Base-by-base conservation (phyloP, 2,797 vertebrate genomes). In the Brachymystax lenok region DNA sequence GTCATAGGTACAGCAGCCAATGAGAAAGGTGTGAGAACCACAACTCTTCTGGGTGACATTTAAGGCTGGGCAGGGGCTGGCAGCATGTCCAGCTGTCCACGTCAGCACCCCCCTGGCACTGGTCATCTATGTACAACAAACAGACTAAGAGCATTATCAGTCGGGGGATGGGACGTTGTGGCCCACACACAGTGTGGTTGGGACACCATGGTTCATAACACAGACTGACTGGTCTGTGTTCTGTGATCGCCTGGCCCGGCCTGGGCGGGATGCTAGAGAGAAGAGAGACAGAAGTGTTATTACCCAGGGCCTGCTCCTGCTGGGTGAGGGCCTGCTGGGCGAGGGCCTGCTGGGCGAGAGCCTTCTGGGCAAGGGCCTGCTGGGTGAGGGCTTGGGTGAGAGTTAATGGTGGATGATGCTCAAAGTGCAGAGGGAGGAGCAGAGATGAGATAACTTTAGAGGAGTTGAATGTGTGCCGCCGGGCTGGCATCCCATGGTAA, bases 131-230 rank as follows among this genome's bases (percentile, higher is more conserved):
- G 56, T 59, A 59, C 56, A 59, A 59, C 54, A 59, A 59, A 59
- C 64, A 28, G 64, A 27, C 24, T 67, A 67, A 67, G 64, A 16
- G 24, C 24, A 28, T 67, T 67, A 28, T 27, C 24, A 72, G 67
- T 78, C 76, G 73, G 80, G 81, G 75, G 82, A 78, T 73, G 74
- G 71, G 73, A 79, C 72, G 72, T 82, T 85, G 84, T 84, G 82
- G 77, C 80, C 86, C 82, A 85, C 85, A 81, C 86, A 88, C 80
- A 86, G 75, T 66, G 84, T 88, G 82, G 86, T 88, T 10, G 84
- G 86, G 76, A 88, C 84, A 81, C 86, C 86, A 81, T 82, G 80
- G 82, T 84, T 88, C 84, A 88, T 88, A 77, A 88, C 86, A 88
- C 84, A 88, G 73, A 88, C 86, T 77, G 84, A 86, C 61, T 83